Evolutionary conservation across 2,888 invertebrate species (phyloP).

Genomic region (Papilio elwesi): DNA sequence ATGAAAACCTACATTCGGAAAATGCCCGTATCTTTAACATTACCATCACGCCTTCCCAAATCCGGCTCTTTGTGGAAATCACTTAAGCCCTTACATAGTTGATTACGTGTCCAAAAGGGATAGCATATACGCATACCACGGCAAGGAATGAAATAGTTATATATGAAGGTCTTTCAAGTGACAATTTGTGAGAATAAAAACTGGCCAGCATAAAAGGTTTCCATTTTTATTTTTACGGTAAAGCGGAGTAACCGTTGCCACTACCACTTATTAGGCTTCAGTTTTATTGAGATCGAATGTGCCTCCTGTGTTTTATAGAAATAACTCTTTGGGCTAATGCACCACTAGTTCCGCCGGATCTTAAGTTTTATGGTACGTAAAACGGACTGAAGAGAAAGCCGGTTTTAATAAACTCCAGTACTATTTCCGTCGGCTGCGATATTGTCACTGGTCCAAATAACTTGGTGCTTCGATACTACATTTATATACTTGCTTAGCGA

Average conservation of each 20-base stretch:
- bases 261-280: conserved; percentile 45
- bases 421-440: conserved; percentile 2
- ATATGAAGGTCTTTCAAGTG: conserved; percentile 44
- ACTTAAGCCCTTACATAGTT: conserved; percentile 55
- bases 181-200: conserved; percentile 56
- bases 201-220: conserved; percentile 67
- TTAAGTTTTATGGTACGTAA: conserved; percentile 34
- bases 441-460: conserved; percentile 3
- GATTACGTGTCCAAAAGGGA: conserved; percentile 44
- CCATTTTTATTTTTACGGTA: conserved; percentile 74
- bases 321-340: conserved; percentile 28
- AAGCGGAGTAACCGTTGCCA: conserved; percentile 64
- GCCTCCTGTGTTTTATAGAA: conserved; percentile 29
- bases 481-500: no score
- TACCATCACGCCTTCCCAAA: conserved; percentile 61
- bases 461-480: background rate
- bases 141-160: conserved; percentile 49
- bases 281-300: conserved; percentile 39
- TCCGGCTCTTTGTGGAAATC: conserved; percentile 61
- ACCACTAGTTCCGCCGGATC: conserved; percentile 20
- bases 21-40: conserved; percentile 54
- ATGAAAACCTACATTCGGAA: conserved; percentile 47
- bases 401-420: conserved; percentile 25
- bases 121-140: conserved; percentile 36
- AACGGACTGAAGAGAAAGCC: conserved; percentile 8